Conservation (phyloP, 1,140 invertebrate species). For the Arctopsyche grandis region DNA sequence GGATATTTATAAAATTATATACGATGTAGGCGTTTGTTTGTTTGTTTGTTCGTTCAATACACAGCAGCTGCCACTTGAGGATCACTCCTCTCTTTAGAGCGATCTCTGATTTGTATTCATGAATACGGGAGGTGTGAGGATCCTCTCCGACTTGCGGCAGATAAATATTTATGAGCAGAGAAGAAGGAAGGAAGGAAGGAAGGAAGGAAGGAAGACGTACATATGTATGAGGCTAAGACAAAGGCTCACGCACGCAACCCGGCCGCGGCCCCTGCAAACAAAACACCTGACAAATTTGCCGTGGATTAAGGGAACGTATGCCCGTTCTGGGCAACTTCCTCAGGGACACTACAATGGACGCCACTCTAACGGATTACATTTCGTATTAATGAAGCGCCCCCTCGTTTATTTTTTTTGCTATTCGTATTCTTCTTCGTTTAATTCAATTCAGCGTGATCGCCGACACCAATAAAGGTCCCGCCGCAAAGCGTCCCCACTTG, state of each 20-base stretch:
- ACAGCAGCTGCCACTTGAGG: constrained; percentile 31
- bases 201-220: constrained; percentile 19
- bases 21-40: neutral
- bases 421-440: neutral
- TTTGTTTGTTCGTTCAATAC: constrained; percentile 1
- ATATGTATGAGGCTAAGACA: constrained; percentile 36
- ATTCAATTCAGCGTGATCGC: neutral
- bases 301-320: constrained; percentile 32
- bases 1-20: constrained; percentile 4
- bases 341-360: neutral
- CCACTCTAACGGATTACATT: constrained; percentile 32
- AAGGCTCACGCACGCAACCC: constrained; percentile 17
- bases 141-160: constrained; percentile 41
- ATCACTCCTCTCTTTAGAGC: constrained; percentile 39
- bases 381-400: constrained; percentile 27
- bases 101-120: constrained; percentile 47
- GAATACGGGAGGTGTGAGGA: constrained; percentile 36
- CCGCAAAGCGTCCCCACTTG: neutral
- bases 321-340: neutral
- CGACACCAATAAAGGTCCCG: neutral
- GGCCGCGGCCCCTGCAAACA: constrained; percentile 18
- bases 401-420: neutral
- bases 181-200: constrained; percentile 36
- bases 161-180: constrained; percentile 43
- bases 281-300: constrained; percentile 44